phyloP scores from a whole-genome alignment of 2,113 vertebrate genomes.

The Indri indri region DNA sequence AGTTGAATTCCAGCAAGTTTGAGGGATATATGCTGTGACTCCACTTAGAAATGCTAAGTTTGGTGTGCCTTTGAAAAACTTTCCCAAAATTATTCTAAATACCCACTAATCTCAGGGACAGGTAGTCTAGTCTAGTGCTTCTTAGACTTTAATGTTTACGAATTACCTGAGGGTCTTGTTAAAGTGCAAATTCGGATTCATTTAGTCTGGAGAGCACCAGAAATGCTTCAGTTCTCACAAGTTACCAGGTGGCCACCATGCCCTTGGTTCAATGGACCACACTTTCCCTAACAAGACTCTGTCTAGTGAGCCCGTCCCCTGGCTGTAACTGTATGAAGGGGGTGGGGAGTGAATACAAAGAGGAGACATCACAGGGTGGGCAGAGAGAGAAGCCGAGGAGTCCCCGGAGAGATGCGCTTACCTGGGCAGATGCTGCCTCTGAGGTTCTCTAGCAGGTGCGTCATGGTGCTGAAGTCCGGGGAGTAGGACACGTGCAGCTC shows the following conservation, averaged over 20 bases:
- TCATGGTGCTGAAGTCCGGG: slow-evolving; percentile 93
- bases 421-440: slow-evolving; percentile 96
- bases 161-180: not conserved
- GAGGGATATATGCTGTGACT: not conserved
- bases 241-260: not conserved
- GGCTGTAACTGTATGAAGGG: rapidly evolving
- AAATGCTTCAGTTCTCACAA: not conserved
- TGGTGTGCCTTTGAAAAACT: not conserved
- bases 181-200: not conserved
- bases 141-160: not conserved
- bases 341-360: not conserved
- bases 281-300: not conserved
- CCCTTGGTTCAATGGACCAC: rapidly evolving
- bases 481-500: slow-evolving; percentile 96
- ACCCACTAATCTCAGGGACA: not conserved
- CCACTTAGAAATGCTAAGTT: not conserved
- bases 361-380: not conserved
- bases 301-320: not conserved
- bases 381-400: not conserved
- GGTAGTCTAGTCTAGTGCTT: not conserved
- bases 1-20: not conserved
- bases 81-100: not conserved
- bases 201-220: not conserved
- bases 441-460: slow-evolving; percentile 94
- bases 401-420: slow-evolving; percentile 64